Base-by-base conservation (phyloP, 2,888 invertebrate genomes). In the Mallateleia sp. region DNA sequence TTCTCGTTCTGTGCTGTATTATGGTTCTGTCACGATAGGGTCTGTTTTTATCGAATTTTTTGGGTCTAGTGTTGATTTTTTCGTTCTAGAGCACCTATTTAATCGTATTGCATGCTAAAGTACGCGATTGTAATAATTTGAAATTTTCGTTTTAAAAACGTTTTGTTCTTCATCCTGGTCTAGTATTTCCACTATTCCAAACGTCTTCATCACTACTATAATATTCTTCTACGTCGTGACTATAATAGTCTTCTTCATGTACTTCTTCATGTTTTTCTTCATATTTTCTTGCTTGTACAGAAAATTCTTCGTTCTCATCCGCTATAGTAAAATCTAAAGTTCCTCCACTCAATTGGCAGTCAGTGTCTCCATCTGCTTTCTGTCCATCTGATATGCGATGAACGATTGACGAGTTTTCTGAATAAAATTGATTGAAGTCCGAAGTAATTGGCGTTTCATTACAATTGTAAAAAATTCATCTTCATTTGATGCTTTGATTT, bases 371-470 rank as follows among this genome's bases (percentile, higher is more conserved):
- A 32, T 32, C 32, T 32, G 32, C 8, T 8, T 32, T 32, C 32
- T 32, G 32, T 32, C 18, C 50, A 54, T 54, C 25, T 54, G 24
- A 54, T 54, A 54, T n/a, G n/a, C n/a, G n/a, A n/a, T n/a, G n/a
- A n/a, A n/a, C n/a, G n/a, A n/a, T n/a, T n/a, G n/a, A n/a, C n/a
- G n/a, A n/a, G n/a, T n/a, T n/a, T n/a, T n/a, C n/a, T n/a, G n/a
- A n/a, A n/a, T n/a, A n/a, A n/a, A n/a, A n/a, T n/a, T n/a, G 52
- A 54, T 54, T 9, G 15, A 54, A 24, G 52, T 54, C 25, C 25
- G 52, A 24, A 54, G 22, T 54, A 54, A 54, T 54, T 54, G 58
- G 58, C 32, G n/a, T 58, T 58, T 58, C 32, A 58, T 58, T 28
- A 58, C 58, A 58, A 32, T 58, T 18, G 24, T 11, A 24, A 54